Evolutionary conservation across 2,797 vertebrate genomes (phyloP), one percentile per base, ranked within the genome.

Genomic region (Galago senegalensis): DNA sequence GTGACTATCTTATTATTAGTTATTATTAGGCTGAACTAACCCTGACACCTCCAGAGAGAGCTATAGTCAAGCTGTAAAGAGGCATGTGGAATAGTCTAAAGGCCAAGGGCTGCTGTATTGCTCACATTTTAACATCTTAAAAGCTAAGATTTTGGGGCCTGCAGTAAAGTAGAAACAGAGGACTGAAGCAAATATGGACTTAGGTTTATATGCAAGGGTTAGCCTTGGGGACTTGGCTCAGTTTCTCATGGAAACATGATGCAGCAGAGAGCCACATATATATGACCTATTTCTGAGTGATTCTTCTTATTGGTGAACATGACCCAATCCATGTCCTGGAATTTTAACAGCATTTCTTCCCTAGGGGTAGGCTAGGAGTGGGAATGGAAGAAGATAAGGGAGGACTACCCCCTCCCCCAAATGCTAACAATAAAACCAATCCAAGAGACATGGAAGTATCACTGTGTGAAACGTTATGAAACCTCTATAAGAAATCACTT

Each of bases 401-500:
- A 61, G n/a, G 27, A 10, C 27, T 23, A 7, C n/a, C 34, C 11
- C 18, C 43, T 6, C 21, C 27, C 27, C 4, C 2, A 13, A 69
- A 17, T 6, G 43, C 72, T 34, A 84, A 83, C 27, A 75, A 49
- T 21, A 49, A n/a, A 91, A 79, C 25, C n/a, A 92, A 43, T 37
- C 43, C 43, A 70, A 81, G 58, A 81, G 60, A 80, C 67, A 20
- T 5, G 10, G 1, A 69, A 70, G 2, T 37, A 61, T 87, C n/a
- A 75, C 46, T 70, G 34, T 67, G 46, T 82, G 82, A 43, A 56
- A 56, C 3, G 27, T 37, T 37, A 60, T 18, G 31, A 87, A 72
- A 79, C n/a, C 18, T 65, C 72, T 49, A 0, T 20, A 91, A 67
- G 73, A 96, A 96, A 84, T 56, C 72, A 53, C 63, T 34, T 89